phyloP scores from a whole-genome alignment of 2,888 invertebrate genomes.

The Xestobium rufovillosum region DNA sequence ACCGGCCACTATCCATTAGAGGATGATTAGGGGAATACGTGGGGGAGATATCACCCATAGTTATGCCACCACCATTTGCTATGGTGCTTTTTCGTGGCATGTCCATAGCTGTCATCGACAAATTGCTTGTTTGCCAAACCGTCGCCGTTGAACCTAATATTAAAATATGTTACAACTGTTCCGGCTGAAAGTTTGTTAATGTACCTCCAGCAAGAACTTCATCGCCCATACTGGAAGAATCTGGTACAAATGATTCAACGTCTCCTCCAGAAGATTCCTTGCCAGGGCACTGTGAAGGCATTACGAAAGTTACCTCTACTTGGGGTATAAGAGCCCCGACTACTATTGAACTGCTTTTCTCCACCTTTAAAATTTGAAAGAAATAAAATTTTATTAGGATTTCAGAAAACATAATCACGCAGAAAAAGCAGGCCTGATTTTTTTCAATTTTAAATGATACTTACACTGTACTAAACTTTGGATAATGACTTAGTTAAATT shows the following conservation, averaged over 20 bases:
- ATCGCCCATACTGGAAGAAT: slow-evolving; percentile 78
- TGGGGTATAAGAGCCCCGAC: slow-evolving; percentile 77
- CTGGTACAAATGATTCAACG: slow-evolving; percentile 71
- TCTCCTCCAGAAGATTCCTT: slow-evolving; percentile 81
- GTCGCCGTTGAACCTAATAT: slow-evolving; percentile 35
- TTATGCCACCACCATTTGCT: slow-evolving; percentile 25
- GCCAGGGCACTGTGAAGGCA: slow-evolving; percentile 75
- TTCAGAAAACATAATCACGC: no score
- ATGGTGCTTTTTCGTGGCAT: slow-evolving; percentile 21
- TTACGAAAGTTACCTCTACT: slow-evolving; percentile 79
- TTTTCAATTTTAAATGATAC: no score
- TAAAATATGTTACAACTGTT: neutral
- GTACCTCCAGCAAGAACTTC: slow-evolving; percentile 57
- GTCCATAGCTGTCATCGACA: slow-evolving; percentile 27
- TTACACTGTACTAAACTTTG: no score
- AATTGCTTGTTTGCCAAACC: slow-evolving; percentile 33
- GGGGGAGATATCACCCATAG: slow-evolving; percentile 19
- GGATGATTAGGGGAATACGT: slow-evolving; percentile 14
- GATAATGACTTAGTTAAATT: no score
- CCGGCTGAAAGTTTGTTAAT: no score
- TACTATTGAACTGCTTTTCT: slow-evolving; percentile 50
- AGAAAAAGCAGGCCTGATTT: no score
- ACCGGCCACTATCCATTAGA: no score
- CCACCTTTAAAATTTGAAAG: slow-evolving; percentile 32
- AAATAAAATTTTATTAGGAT: slow-evolving; percentile 1